Percentiles rank a stretch among this genome's conserved stretches.
phyloP scores from a whole-genome alignment of 2,888 invertebrate species.

The Mythimna loreyi region DNA sequence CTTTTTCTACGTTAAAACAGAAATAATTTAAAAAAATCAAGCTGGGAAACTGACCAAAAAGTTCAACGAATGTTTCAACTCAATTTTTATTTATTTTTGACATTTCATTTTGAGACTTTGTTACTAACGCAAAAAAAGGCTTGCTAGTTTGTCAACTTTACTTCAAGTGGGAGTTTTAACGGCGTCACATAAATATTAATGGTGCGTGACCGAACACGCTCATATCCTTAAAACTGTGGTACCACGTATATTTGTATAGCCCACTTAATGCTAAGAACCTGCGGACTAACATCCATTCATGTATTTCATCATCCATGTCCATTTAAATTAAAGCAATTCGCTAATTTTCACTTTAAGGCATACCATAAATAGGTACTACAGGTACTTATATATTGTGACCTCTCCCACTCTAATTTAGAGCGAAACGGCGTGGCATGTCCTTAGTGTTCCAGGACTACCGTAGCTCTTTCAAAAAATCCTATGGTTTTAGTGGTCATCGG shows the following conservation, averaged over 20 bases:
- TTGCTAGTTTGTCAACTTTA: slow-evolving; percentile 11
- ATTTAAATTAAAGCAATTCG: neutral
- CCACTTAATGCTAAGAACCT: slow-evolving; percentile 9
- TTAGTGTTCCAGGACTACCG: no score
- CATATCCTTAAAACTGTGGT: slow-evolving; percentile 26
- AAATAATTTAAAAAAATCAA: no score
- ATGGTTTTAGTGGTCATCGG: no score
- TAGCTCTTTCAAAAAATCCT: no score
- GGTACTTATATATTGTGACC: no score
- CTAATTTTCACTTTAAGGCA: neutral
- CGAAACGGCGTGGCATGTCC: no score
- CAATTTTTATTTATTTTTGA: neutral
- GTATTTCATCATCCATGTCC: neutral
- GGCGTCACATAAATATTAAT: slow-evolving; percentile 38
- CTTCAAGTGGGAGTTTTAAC: slow-evolving; percentile 20
- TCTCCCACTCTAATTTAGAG: no score
- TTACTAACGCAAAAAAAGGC: neutral
- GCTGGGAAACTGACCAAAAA: no score
- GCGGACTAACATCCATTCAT: neutral
- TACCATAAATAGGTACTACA: no score
- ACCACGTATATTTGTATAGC: slow-evolving; percentile 7
- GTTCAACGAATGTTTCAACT: neutral
- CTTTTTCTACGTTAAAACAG: no score
- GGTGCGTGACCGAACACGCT: slow-evolving; percentile 28
- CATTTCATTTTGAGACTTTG: neutral